Conservation (phyloP, 1,140 invertebrate species). For the Camponotus floridanus region DNA sequence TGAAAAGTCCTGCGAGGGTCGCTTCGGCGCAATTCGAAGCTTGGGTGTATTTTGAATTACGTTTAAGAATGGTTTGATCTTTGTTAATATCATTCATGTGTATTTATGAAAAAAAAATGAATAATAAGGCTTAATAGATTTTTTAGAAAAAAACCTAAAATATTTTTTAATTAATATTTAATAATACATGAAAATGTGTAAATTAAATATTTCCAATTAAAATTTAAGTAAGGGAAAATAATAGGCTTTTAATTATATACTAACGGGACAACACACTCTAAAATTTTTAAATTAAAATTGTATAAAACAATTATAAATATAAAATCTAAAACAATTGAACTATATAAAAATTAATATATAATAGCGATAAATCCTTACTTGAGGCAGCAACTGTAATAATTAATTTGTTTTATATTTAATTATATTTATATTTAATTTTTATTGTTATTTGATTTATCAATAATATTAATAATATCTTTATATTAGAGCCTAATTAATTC, state of each 20-base stretch:
- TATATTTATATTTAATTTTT: too few relatives aligned
- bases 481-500: not conserved
- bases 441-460: not conserved
- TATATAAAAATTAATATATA: not conserved
- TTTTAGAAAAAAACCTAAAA: not conserved
- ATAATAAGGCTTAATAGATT: not conserved
- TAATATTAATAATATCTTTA: not conserved
- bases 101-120: not conserved
- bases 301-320: not conserved
- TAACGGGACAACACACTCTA: not conserved
- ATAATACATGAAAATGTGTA: not conserved
- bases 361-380: not conserved
- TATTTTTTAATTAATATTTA: not conserved
- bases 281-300: not conserved
- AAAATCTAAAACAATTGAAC: not conserved
- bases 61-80: not conserved
- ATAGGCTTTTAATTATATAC: not conserved
- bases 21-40: not conserved
- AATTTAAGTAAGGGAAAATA: not conserved
- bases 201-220: not conserved
- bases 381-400: not conserved
- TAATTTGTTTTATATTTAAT: not conserved
- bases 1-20: constrained; percentile 15
- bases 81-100: not conserved
- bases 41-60: not conserved